These are phyloP conservation scores for Lerema accius DNA, from an alignment of 1,140 invertebrate genomes.

Conservation along the genomic window DNA sequence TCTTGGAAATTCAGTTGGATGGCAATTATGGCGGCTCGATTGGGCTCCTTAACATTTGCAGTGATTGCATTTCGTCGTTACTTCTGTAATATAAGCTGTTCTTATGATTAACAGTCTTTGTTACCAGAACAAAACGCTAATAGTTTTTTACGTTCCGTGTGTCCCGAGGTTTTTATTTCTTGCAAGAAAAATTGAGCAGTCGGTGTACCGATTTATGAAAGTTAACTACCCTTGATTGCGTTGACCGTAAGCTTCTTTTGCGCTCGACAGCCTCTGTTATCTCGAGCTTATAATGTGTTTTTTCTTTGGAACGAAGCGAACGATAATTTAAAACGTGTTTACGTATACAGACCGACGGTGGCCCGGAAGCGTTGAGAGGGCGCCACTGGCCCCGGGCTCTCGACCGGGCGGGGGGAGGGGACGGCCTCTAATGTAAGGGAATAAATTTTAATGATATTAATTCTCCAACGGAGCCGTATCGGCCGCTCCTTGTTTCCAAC, in stretches of 20 bases:
- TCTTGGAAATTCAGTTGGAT: constrained; percentile 5
- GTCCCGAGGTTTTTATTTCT: constrained; percentile 1
- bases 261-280: constrained; percentile 36
- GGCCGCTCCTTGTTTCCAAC: constrained; percentile 44
- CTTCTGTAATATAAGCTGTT: constrained; percentile 11
- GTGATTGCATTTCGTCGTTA: constrained; percentile 17
- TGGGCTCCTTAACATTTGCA: constrained; percentile 4
- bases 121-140: neutral
- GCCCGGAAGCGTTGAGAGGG: constrained; percentile 44
- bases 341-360: constrained; percentile 42
- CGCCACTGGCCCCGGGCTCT: constrained; percentile 40
- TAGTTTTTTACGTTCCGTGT: constrained; percentile 9
- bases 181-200: constrained; percentile 7
- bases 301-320: constrained; percentile 37
- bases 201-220: constrained; percentile 15
- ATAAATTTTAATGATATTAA: constrained; percentile 67
- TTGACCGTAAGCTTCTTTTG: constrained; percentile 19
- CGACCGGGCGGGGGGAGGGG: constrained; percentile 19
- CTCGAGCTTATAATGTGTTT: constrained; percentile 36
- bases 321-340: constrained; percentile 68
- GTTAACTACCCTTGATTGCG: constrained; percentile 22
- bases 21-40: constrained; percentile 8
- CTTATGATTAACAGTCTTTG: neutral
- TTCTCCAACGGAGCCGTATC: constrained; percentile 49
- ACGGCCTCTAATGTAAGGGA: constrained; percentile 48